Percentiles rank a stretch among this genome's conserved stretches.
phyloP scores from a whole-genome alignment of 2,113 vertebrate genomes.

The Puffinus mauretanicus region DNA sequence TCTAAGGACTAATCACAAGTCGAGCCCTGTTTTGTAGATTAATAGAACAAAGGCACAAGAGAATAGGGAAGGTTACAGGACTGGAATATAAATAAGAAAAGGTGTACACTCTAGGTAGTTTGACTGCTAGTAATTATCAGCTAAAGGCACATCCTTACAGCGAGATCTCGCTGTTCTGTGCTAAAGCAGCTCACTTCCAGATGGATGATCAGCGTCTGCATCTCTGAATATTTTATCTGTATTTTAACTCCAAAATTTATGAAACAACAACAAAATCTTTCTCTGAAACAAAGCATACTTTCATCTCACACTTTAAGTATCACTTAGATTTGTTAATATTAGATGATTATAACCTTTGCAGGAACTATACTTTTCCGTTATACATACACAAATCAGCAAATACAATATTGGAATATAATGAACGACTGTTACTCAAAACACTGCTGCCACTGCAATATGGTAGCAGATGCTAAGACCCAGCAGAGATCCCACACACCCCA shows the following conservation, averaged over 20 bases:
- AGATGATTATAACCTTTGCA: background rate
- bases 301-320: background rate
- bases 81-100: conserved; percentile 77
- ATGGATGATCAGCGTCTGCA: background rate
- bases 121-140: conserved; percentile 12
- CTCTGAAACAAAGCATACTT: background rate
- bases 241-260: background rate
- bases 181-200: background rate
- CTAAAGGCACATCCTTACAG: background rate
- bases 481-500: background rate
- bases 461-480: background rate
- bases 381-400: background rate
- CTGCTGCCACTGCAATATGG: background rate
- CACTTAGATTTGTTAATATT: background rate
- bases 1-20: conserved; percentile 78
- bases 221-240: background rate
- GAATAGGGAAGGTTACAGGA: conserved; percentile 60
- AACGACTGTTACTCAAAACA: background rate
- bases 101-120: conserved; percentile 50
- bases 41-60: conserved; percentile 76
- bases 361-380: background rate
- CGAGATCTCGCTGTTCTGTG: background rate
- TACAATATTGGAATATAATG: background rate
- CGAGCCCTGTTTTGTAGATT: conserved; percentile 76
- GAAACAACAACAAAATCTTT: background rate